These are phyloP conservation scores for Circaetus gallicus DNA, from an alignment of 2,113 vertebrate genomes.

Conservation along the genomic window DNA sequence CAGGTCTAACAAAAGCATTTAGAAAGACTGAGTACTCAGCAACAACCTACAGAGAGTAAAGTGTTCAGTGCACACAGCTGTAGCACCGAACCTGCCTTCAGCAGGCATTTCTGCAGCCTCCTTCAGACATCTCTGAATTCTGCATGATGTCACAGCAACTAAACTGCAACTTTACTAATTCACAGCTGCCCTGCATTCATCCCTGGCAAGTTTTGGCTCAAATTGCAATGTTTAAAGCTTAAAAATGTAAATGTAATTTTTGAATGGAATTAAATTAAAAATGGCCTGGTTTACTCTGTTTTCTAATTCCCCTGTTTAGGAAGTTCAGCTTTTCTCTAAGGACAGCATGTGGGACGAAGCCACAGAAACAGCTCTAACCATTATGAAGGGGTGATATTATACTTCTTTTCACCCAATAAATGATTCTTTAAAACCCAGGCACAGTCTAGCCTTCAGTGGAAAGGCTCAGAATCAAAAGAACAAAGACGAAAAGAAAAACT, in stretches of 20 bases:
- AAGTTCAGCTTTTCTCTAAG: neutral
- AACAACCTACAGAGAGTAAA: neutral
- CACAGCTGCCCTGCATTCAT: neutral
- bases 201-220: neutral
- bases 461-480: neutral
- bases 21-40: neutral
- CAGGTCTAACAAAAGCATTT: neutral
- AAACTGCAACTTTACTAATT: neutral
- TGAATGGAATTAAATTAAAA: neutral
- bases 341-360: neutral
- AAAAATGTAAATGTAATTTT: neutral
- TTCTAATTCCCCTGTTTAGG: neutral
- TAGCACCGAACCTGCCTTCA: neutral
- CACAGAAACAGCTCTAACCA: neutral
- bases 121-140: neutral
- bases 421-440: neutral
- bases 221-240: neutral
- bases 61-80: neutral
- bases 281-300: neutral
- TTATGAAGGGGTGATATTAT: neutral
- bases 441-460: neutral
- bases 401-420: neutral
- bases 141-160: neutral
- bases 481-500: neutral
- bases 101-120: neutral